Evolutionary conservation across 2,888 invertebrate species (phyloP), one percentile per base, ranked within the genome.

Genomic region (Latrodectus elegans): DNA sequence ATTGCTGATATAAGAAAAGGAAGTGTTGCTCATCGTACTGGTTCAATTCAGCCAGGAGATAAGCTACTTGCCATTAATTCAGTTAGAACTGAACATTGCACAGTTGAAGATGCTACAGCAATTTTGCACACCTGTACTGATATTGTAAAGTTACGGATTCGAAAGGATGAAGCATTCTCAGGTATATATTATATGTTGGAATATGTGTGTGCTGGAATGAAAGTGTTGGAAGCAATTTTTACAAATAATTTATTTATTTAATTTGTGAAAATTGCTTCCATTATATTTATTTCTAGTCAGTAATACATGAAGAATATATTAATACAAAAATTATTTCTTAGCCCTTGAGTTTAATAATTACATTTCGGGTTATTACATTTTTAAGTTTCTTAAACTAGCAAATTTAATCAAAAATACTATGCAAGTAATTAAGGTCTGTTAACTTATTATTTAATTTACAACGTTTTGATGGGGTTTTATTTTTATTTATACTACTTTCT

Each of bases 1-100:
- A 97, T 98, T 91, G 95, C 97, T 0, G 96, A 97, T 91, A 96
- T 99, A 15, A 95, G 96, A 83, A 95, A 96, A 71, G 98, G 98
- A 12, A 97, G 97, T 64, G 95, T 96, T 0, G 97, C 98, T 0
- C 97, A 98, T 93, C 94, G 97, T 71, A 96, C 96, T 49, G 98
- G 98, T 2, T 96, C 97, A 0, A 93, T 98, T 65, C 95, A 96
- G 26, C 94, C 96, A 0, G 97, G 97, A 0, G 98, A 98, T 91
- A 95, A 96, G 87, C 93, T 98, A 0, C 92, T 98, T 15, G 96
- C 97, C 0, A 96, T 98, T 84, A 97, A 98, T 92, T 95, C 95
- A 90, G 95, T 96, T 91, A 95, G 95, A 0, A 93, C 97, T 89
- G 95, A 95, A 90, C 95, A 95, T 90, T 93, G 95, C 89, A 94